Evolutionary conservation across 2,113 vertebrate genomes (phyloP).

Genomic region (Recurvirostra avosetta): DNA sequence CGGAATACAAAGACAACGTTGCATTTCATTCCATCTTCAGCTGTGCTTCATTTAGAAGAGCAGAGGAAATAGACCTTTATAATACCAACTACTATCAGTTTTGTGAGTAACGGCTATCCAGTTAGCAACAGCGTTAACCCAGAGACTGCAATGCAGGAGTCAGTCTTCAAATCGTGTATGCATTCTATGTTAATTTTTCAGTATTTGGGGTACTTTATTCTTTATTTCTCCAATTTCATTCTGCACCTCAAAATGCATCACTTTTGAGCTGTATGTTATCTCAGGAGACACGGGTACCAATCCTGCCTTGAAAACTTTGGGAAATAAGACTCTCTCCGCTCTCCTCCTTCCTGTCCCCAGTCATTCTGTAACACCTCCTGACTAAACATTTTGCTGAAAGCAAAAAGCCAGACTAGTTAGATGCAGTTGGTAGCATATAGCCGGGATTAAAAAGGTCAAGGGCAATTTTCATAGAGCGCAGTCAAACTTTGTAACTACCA

Average conservation of each 20-base stretch:
- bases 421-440: not conserved
- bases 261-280: not conserved
- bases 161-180: not conserved
- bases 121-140: not conserved
- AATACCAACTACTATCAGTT: not conserved
- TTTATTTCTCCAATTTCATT: not conserved
- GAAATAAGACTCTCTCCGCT: not conserved
- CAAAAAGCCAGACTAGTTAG: not conserved
- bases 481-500: not conserved
- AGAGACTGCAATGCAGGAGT: not conserved
- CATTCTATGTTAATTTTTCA: not conserved
- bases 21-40: not conserved
- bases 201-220: not conserved
- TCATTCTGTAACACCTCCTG: not conserved
- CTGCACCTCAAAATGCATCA: not conserved
- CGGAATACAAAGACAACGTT: not conserved
- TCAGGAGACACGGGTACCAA: not conserved
- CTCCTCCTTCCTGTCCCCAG: rapidly evolving
- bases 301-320: not conserved
- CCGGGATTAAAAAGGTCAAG: not conserved
- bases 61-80: not conserved
- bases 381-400: not conserved
- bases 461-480: not conserved
- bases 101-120: not conserved
- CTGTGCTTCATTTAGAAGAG: not conserved